A percentile compares a stretch with the other conserved stretches of the same genome.
phyloP scores from a whole-genome alignment of 2,113 vertebrate genomes.

The Lamprotornis superbus region DNA sequence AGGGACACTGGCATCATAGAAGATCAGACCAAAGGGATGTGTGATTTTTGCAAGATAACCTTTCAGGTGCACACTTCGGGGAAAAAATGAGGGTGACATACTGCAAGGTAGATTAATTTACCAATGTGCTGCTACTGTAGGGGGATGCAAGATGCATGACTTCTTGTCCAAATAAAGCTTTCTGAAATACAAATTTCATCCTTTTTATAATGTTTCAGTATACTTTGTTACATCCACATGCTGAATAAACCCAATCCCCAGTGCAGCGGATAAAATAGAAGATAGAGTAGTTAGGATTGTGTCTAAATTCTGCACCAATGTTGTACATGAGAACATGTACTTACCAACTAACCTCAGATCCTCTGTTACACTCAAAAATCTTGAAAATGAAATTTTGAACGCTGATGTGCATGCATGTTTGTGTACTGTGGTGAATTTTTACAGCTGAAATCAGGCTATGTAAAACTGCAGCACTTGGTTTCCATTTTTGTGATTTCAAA shows the following conservation, averaged over 20 bases:
- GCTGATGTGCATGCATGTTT: rapidly evolving
- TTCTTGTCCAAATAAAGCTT: background rate
- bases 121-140: background rate
- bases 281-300: background rate
- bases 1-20: background rate
- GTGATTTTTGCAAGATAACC: background rate
- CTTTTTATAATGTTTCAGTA: background rate
- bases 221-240: background rate
- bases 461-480: background rate
- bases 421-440: background rate
- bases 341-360: background rate
- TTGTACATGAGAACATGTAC: rapidly evolving
- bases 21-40: background rate
- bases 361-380: background rate
- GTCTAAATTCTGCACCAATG: background rate
- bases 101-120: background rate
- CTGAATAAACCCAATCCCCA: background rate
- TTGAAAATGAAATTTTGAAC: background rate
- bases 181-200: background rate
- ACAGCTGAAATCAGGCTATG: background rate
- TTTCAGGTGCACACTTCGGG: background rate
- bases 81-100: background rate
- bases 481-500: background rate
- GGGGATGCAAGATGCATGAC: background rate
- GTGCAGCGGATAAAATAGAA: background rate